Evolutionary conservation across 2,888 invertebrate species (phyloP), one percentile per base, ranked within the genome.

Genomic region (Cantharis nigra): DNA sequence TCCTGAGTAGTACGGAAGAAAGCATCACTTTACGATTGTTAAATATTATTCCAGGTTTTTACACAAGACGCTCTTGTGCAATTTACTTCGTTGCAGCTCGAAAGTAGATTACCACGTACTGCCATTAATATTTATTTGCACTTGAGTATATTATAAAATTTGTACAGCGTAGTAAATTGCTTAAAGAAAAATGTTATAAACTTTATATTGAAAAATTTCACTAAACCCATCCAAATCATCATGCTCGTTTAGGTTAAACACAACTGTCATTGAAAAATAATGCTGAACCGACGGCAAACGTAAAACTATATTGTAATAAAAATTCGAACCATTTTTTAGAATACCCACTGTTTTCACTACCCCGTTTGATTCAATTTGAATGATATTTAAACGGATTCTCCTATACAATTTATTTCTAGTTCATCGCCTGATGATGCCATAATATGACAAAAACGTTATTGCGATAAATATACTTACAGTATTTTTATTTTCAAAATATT

Each of bases 1-100:
- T 76, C 79, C 26, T 20, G 49, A 49, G 49, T 49, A 49, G n/a
- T 49, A n/a, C 49, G 49, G n/a, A 49, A 49, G 49, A 49, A 49
- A 49, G 49, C 49, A 49, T 49, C n/a, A 49, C 49, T 49, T 49
- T n/a, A 5, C 49, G n/a, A n/a, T 49, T 49, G 49, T 49, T 49
- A 49, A 49, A 49, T 49, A n/a, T n/a, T n/a, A 49, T n/a, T 49
- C n/a, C 49, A 49, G n/a, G n/a, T 49, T 49, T 13, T 49, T n/a
- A 7, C 9, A 49, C 49, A 49, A n/a, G n/a, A 49, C n/a, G 4
- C 13, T 49, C 33, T 33, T n/a, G 3, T 33, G 3, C 13, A 33
- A 33, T 33, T 33, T 33, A 49, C n/a, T n/a, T 49, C n/a, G 7
- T n/a, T 49, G n/a, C 7, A n/a, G n/a, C n/a, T 49, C 7, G n/a